Evolutionary conservation across 2,888 invertebrate genomes (phyloP).

Genomic region (Pegoplata infirma): DNA sequence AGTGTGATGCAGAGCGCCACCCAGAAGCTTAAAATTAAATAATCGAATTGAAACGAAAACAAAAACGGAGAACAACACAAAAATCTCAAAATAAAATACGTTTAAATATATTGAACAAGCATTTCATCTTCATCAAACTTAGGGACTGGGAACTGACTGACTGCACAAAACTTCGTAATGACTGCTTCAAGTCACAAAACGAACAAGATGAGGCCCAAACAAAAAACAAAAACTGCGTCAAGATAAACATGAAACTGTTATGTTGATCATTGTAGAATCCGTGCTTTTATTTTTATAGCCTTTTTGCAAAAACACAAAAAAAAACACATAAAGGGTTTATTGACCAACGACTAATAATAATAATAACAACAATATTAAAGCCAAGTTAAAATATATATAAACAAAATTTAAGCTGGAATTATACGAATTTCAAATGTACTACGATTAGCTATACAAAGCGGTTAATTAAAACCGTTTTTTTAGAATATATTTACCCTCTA

Average conservation of each 20-base stretch:
- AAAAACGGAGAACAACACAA: conserved; percentile 5
- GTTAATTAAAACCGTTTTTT: too few species aligned
- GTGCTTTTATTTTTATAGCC: conserved; percentile 20
- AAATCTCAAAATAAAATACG: conserved; percentile 10
- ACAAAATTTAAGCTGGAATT: too few species aligned
- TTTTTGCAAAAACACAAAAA: conserved; percentile 8
- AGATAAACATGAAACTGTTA: conserved; percentile 55
- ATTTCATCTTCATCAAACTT: conserved; percentile 56
- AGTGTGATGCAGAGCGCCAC: conserved; percentile 73
- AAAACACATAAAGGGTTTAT: conserved; percentile 54
- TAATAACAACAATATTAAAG: conserved; percentile 49
- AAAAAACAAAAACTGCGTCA: conserved; percentile 26
- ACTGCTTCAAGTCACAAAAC: conserved; percentile 30
- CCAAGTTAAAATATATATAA: conserved; percentile 29
- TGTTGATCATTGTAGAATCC: conserved; percentile 25
- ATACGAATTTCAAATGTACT: too few species aligned
- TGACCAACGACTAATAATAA: conserved; percentile 57
- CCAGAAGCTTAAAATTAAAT: conserved; percentile 74
- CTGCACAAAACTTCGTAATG: conserved; percentile 20
- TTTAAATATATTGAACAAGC: conserved; percentile 54
- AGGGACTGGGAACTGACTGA: too few species aligned
- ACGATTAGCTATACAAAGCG: too few species aligned
- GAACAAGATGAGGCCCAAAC: neutral
- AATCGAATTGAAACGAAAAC: conserved; percentile 50
- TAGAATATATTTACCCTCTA: too few species aligned